phyloP scores from a whole-genome alignment of 2,113 vertebrate species.

The Oncorhynchus tshawytscha region DNA sequence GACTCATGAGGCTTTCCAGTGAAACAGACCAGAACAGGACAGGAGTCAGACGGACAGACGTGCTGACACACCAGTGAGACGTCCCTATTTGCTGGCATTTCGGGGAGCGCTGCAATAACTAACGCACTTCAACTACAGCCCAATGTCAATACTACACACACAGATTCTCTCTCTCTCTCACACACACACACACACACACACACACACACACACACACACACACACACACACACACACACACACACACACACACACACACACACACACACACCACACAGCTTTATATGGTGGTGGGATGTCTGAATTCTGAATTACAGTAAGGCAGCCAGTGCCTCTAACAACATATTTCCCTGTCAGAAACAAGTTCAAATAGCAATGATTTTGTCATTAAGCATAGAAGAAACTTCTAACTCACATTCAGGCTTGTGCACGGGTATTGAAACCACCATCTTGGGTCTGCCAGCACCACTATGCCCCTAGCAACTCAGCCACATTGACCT shows the following conservation, averaged over 20 bases:
- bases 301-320: slow-evolving; percentile 45
- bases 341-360: slow-evolving; percentile 61
- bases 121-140: slow-evolving; percentile 49
- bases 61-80: slow-evolving; percentile 28
- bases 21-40: slow-evolving; percentile 18
- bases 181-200: slow-evolving; percentile 42
- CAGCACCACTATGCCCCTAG: slow-evolving; percentile 2
- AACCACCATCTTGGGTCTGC: slow-evolving; percentile 30
- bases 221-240: slow-evolving; percentile 40
- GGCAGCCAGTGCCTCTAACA: slow-evolving; percentile 58
- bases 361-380: slow-evolving; percentile 38
- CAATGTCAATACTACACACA: slow-evolving; percentile 59
- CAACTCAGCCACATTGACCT: not conserved
- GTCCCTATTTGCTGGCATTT: slow-evolving; percentile 56
- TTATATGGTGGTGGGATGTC: slow-evolving; percentile 43
- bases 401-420: slow-evolving; percentile 63
- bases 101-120: slow-evolving; percentile 59
- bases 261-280: slow-evolving; percentile 30
- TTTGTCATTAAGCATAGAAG: slow-evolving; percentile 53
- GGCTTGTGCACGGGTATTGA: slow-evolving; percentile 16
- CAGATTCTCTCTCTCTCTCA: not conserved
- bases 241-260: slow-evolving; percentile 42
- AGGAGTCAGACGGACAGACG: slow-evolving; percentile 14
- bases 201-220: slow-evolving; percentile 39
- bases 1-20: slow-evolving; percentile 1